Conservation (phyloP, 2,797 vertebrate genomes). For the Euthynnus affinis region DNA sequence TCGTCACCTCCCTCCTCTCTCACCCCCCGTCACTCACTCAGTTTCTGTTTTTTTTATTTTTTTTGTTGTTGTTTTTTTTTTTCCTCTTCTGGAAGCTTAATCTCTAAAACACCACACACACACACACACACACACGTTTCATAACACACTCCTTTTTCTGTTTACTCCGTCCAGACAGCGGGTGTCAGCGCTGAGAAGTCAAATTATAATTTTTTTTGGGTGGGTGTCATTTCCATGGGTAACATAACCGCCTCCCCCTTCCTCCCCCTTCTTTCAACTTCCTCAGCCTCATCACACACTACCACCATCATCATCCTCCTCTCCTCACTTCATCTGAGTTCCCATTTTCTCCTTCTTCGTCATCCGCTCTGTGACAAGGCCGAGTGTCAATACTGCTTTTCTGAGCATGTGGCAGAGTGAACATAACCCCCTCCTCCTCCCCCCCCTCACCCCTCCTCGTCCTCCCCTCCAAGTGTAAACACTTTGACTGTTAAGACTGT, state of each 20-base stretch:
- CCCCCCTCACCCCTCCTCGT: background rate
- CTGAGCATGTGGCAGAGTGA: slow-evolving; percentile 39
- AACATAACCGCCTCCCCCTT: background rate
- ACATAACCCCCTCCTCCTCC: background rate
- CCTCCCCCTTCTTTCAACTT: background rate
- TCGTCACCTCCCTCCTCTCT: slow-evolving; percentile 11
- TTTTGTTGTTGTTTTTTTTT: too few relatives aligned
- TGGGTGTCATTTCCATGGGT: slow-evolving; percentile 17
- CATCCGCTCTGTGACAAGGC: slow-evolving; percentile 44
- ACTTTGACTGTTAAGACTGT: slow-evolving; percentile 78
- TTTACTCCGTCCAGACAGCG: slow-evolving; percentile 55
- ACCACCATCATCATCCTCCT: slow-evolving; percentile 19
- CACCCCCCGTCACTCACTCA: background rate
- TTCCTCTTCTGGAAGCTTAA: slow-evolving; percentile 21
- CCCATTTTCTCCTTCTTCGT: slow-evolving; percentile 29
- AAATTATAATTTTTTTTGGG: slow-evolving; percentile 22
- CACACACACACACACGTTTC: slow-evolving; percentile 11
- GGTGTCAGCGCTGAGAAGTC: slow-evolving; percentile 29
- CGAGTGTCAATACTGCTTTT: slow-evolving; percentile 39
- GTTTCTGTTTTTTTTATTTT: background rate
- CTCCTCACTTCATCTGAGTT: slow-evolving; percentile 36
- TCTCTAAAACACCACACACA: slow-evolving; percentile 21
- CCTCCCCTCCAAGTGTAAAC: slow-evolving; percentile 26
- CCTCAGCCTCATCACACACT: slow-evolving; percentile 35
- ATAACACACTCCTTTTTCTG: slow-evolving; percentile 30